Evolutionary conservation across 2,888 invertebrate species (phyloP), one percentile per base, ranked within the genome.

Genomic region (Hyppa rectilinea): DNA sequence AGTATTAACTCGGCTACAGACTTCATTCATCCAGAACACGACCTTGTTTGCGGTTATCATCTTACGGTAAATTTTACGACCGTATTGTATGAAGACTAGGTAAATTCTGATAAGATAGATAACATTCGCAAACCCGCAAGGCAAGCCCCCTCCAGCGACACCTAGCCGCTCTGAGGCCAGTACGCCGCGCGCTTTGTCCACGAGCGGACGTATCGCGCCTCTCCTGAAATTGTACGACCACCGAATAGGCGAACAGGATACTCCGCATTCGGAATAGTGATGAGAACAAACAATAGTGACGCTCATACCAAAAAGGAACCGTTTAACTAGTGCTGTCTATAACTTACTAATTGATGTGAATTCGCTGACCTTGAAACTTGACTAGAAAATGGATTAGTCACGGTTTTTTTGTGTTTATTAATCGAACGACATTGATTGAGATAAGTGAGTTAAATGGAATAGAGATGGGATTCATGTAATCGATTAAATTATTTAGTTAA

Each of bases 31-130:
- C 61, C 60, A 71, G 58, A 56, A 70, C 56, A 60, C 71, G 84
- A 80, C 87, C 85, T 88, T 88, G 85, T 79, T 75, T 69, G 74
- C 83, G 81, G 85, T 82, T 87, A 89, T 87, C 84, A 86, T 74
- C 64, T 84, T 83, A 84, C 81, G 66, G 85, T 87, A 83, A 85
- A 87, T 87, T 85, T 85, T 81, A 85, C 81, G 84, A 85, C 85
- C 87, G 85, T 88, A 87, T 86, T 87, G 84, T 85, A 83, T 80
- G 75, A 76, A 84, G 74, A 58, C 81, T 89, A 87, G 84, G 86
- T 87, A 87, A 87, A 88, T 83, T 83, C 75, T 89, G 91, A 91
- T 90, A 91, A 90, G 87, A 87, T 71, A 85, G 90, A 90, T 88
- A 88, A 86, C 81, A 81, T 81, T 79, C 66, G 72, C 76, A 70